A percentile compares a stretch with the other conserved stretches of the same genome.
phyloP scores from a whole-genome alignment of 2,113 vertebrate species.

The Cyanistes caeruleus region DNA sequence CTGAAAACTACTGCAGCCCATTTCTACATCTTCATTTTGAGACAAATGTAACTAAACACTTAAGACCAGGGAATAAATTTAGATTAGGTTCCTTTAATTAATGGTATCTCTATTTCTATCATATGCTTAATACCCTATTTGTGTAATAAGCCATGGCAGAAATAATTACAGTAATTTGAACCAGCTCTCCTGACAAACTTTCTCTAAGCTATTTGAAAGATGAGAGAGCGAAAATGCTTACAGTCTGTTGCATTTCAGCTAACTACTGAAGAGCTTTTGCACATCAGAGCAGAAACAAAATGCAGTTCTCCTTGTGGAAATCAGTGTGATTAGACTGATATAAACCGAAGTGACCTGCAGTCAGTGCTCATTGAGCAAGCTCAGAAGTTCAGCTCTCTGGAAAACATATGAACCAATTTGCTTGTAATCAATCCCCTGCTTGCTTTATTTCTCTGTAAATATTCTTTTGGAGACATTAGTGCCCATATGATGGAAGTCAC shows the following conservation, averaged over 20 bases:
- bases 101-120: background rate
- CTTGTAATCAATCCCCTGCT: background rate
- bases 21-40: background rate
- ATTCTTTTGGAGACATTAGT: background rate
- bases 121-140: background rate
- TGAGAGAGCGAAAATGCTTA: background rate
- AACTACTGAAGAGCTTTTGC: background rate
- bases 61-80: background rate
- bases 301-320: background rate
- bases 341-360: background rate
- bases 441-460: background rate
- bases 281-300: background rate
- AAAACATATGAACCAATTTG: background rate
- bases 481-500: background rate
- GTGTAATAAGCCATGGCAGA: background rate
- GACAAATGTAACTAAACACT: accelerated
- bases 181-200: background rate
- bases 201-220: background rate
- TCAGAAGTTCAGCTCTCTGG: background rate
- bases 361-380: background rate
- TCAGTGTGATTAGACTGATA: background rate
- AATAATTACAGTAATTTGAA: background rate
- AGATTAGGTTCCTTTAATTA: background rate
- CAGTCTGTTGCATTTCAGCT: background rate
- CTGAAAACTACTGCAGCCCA: background rate